Evolutionary conservation across 2,113 vertebrate species (phyloP).

Genomic region (Trichomycterus rosablanca): DNA sequence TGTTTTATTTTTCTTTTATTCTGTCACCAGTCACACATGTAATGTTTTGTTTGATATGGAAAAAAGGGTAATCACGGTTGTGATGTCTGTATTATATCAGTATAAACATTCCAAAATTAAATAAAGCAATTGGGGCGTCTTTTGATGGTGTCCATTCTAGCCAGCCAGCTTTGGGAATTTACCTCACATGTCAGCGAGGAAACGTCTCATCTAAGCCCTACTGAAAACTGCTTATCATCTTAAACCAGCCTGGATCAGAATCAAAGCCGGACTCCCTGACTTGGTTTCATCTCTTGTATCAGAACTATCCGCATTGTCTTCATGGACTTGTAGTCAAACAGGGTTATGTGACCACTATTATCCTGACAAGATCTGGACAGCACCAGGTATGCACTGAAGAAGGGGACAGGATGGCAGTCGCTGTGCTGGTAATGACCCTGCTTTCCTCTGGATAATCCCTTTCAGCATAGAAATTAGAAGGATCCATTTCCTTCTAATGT

Average conservation of each 20-base stretch:
- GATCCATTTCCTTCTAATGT: conserved; percentile 76
- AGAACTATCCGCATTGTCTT: conserved; percentile 23
- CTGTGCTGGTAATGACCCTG: conserved; percentile 66
- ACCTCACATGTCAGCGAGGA: not conserved
- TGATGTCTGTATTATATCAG: no score
- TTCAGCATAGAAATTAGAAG: conserved; percentile 68
- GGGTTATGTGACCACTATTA: conserved; percentile 44
- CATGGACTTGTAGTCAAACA: conserved; percentile 26
- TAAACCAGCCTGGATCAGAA: conserved; percentile 9
- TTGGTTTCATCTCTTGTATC: conserved; percentile 20
- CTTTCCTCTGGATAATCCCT: conserved; percentile 70
- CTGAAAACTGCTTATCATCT: not conserved
- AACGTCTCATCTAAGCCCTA: not conserved
- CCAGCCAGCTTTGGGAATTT: no score
- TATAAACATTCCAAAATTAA: no score
- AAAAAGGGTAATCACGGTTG: no score
- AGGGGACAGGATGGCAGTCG: conserved; percentile 52
- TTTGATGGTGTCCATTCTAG: no score
- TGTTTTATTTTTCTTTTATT: no score
- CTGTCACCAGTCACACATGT: no score
- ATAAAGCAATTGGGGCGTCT: no score
- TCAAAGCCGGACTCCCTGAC: conserved; percentile 15
- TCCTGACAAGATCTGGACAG: conserved; percentile 48
- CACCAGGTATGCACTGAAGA: conserved; percentile 35
- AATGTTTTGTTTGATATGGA: no score